Evolutionary conservation across 2,888 invertebrate genomes (phyloP).

Genomic region (Drosophila recens): DNA sequence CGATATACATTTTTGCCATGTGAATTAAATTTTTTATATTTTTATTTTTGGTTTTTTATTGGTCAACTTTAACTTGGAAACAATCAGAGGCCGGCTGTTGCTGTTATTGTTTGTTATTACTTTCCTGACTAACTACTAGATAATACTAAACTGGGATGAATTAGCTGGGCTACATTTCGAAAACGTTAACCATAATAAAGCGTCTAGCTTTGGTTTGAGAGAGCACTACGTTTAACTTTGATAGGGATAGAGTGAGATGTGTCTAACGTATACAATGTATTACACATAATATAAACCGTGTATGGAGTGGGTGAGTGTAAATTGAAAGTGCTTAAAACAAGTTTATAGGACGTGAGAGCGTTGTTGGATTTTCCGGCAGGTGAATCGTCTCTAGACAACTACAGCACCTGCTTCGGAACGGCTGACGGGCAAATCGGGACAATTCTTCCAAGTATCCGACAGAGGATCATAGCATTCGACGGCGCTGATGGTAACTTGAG

Average conservation of each 20-base stretch:
- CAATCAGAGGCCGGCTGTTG: conserved; percentile 53
- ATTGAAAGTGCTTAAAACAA: conserved; percentile 52
- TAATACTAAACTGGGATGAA: conserved; percentile 59
- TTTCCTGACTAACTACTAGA: conserved; percentile 64
- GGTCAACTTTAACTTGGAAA: conserved; percentile 53
- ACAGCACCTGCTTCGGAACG: conserved; percentile 95
- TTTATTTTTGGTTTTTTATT: conserved; percentile 33
- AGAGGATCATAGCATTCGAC: conserved; percentile 94
- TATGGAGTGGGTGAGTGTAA: conserved; percentile 19
- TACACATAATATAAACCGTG: conserved; percentile 41
- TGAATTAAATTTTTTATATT: conserved; percentile 17
- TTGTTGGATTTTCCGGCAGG: conserved; percentile 11
- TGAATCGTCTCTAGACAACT: conserved; percentile 87
- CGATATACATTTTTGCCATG: conserved; percentile 48
- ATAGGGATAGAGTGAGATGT: conserved; percentile 33
- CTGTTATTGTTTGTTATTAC: conserved; percentile 23
- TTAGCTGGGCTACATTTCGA: conserved; percentile 68
- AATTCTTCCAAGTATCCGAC: conserved; percentile 91
- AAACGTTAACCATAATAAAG: conserved; percentile 57
- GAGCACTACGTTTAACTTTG: conserved; percentile 59
- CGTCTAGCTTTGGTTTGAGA: conserved; percentile 48
- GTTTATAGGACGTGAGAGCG: conserved; percentile 44
- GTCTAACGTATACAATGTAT: conserved; percentile 57
- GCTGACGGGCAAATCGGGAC: conserved; percentile 92
- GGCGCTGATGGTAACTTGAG: conserved; percentile 92